These are phyloP conservation scores for Lasioglossum baleicum DNA, from an alignment of 1,140 invertebrate species.

Conservation along the genomic window DNA sequence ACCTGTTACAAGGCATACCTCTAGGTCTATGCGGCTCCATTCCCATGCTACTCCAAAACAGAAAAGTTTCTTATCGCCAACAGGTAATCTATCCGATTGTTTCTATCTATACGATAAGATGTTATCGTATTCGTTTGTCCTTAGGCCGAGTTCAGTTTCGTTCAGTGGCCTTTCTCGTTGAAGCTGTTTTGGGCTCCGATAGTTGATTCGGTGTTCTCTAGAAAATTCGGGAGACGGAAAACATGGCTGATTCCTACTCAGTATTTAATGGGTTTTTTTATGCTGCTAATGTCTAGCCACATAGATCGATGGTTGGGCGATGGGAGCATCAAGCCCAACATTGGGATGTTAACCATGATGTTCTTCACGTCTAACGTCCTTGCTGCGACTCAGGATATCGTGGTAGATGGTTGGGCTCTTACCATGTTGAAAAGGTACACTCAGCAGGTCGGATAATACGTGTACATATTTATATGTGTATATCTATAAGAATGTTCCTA, in stretches of 20 bases:
- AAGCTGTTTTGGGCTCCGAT: slow-evolving; percentile 99
- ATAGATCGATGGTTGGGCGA: slow-evolving; percentile 89
- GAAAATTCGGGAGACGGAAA: slow-evolving; percentile 94
- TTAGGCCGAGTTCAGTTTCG: slow-evolving; percentile 98
- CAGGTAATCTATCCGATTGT: slow-evolving; percentile 77
- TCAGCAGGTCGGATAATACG: neutral
- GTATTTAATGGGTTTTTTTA: slow-evolving; percentile 90
- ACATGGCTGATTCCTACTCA: slow-evolving; percentile 98
- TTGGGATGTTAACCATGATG: slow-evolving; percentile 89
- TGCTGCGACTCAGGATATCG: slow-evolving; percentile 99
- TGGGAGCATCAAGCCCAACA: slow-evolving; percentile 85
- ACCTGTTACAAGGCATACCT: slow-evolving; percentile 97
- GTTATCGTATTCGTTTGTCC: neutral
- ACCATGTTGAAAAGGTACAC: slow-evolving; percentile 95
- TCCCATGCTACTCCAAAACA: slow-evolving; percentile 96
- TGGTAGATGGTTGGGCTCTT: slow-evolving; percentile 99
- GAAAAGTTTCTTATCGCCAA: slow-evolving; percentile 93
- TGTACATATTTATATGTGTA: neutral
- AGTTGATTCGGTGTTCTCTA: slow-evolving; percentile 94
- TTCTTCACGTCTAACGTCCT: slow-evolving; percentile 97
- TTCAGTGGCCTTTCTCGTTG: slow-evolving; percentile 98
- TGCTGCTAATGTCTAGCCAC: slow-evolving; percentile 89
- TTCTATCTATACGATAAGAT: no score
- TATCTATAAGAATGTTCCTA: neutral
- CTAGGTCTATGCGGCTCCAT: slow-evolving; percentile 95